Evolutionary conservation across 92 coral and sea anemone species (phyloP).

Genomic region (Galaxea fascicularis): DNA sequence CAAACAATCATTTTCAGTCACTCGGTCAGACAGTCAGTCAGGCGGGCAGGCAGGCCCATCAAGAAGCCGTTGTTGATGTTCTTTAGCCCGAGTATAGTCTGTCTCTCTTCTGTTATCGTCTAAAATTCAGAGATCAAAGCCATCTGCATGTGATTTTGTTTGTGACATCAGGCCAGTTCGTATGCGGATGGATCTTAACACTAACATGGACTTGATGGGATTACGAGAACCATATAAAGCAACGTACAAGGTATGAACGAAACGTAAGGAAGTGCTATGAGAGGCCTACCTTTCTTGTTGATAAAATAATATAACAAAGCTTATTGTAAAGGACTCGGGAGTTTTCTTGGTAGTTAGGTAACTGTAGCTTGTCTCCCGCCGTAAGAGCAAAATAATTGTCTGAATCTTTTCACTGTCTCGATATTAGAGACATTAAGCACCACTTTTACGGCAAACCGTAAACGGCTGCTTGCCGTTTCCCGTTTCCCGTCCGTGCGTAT

Average conservation of each 20-base stretch:
- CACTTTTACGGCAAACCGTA: no score
- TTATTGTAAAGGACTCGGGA: no score
- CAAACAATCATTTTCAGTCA: not conserved
- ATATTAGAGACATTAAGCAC: no score
- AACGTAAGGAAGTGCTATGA: not conserved
- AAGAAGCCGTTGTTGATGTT: not conserved
- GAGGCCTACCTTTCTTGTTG: no score
- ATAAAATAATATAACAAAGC: no score
- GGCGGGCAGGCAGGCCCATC: not conserved
- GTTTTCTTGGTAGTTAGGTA: no score
- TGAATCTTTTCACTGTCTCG: no score
- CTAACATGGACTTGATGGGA: slow-evolving; percentile 91
- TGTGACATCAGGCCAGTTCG: slow-evolving; percentile 81
- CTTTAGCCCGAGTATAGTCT: not conserved
- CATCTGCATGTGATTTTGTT: not conserved
- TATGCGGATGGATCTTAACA: slow-evolving; percentile 77
- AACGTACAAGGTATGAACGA: slow-evolving; percentile 69
- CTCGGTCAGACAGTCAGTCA: not conserved
- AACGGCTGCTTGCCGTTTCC: no score
- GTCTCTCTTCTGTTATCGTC: no score
- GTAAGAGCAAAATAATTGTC: no score
- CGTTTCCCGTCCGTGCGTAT: no score
- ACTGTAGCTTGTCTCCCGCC: no score
- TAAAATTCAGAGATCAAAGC: not conserved
- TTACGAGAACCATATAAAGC: slow-evolving; percentile 84